phyloP scores from a whole-genome alignment of 2,888 invertebrate species.

The Leptodirus hochenwartii region DNA sequence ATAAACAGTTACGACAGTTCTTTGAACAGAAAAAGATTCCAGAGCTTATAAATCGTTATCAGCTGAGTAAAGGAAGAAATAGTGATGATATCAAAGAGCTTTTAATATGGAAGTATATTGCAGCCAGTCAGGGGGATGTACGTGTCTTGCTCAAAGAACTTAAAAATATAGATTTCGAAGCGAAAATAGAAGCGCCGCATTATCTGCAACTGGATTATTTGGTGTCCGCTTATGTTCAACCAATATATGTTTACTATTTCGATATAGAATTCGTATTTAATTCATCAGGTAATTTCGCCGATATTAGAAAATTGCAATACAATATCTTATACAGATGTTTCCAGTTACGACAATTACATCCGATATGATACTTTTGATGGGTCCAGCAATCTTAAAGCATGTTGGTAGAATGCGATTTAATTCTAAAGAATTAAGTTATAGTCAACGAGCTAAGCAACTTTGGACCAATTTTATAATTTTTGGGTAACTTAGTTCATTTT shows the following conservation, averaged over 20 bases:
- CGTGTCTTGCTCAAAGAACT: slow-evolving; percentile 28
- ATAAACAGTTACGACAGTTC: slow-evolving; percentile 34
- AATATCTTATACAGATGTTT: too few species aligned
- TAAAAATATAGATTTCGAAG: slow-evolving; percentile 37
- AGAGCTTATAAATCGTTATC: slow-evolving; percentile 31
- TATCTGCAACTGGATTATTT: slow-evolving; percentile 29
- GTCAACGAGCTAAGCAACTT: slow-evolving; percentile 29
- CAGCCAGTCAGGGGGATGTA: slow-evolving; percentile 24
- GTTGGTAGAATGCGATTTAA: slow-evolving; percentile 42
- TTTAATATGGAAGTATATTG: slow-evolving; percentile 39
- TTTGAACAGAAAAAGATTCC: slow-evolving; percentile 39
- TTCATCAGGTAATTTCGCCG: slow-evolving; percentile 32
- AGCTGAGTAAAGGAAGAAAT: slow-evolving; percentile 19
- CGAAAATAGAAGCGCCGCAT: slow-evolving; percentile 35
- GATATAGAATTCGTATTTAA: slow-evolving; percentile 32
- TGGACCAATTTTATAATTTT: slow-evolving; percentile 31
- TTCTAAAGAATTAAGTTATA: slow-evolving; percentile 37
- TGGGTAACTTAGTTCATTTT: slow-evolving; percentile 33
- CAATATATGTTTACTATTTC: slow-evolving; percentile 37
- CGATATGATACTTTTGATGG: slow-evolving; percentile 45
- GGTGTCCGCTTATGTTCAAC: slow-evolving; percentile 22
- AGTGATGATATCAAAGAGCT: slow-evolving; percentile 25
- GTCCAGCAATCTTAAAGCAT: slow-evolving; percentile 46
- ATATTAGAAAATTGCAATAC: too few species aligned
- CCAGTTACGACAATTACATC: slow-evolving; percentile 48